These are phyloP conservation scores for Periophthalmus magnuspinnatus DNA, from an alignment of 2,797 vertebrate species.

Conservation along the genomic window DNA sequence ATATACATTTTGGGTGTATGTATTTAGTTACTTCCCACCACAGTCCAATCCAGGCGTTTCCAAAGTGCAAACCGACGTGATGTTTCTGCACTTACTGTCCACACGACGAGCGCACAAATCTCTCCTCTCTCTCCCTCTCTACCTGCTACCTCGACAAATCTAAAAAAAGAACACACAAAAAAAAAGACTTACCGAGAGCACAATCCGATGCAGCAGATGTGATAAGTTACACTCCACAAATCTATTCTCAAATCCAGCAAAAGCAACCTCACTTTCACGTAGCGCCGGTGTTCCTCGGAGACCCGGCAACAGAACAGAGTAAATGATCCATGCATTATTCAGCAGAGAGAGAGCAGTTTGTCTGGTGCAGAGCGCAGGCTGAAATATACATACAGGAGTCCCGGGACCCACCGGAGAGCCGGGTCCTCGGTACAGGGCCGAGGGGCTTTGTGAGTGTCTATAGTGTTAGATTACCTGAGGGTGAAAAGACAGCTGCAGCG, in stretches of 20 bases:
- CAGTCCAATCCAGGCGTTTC: too few relatives aligned
- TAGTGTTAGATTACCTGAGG: not conserved
- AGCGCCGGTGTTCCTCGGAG: not conserved
- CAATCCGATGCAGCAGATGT: constrained; percentile 2
- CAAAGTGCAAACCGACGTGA: not conserved
- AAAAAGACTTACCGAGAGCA: not conserved
- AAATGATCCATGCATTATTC: constrained; percentile 12
- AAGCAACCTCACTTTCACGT: constrained; percentile 2
- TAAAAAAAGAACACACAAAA: not conserved
- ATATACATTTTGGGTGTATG: too few relatives aligned
- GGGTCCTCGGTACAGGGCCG: not conserved
- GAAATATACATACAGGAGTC: constrained; percentile 1
- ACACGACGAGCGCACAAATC: not conserved
- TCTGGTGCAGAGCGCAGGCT: not conserved
- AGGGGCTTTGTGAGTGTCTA: not conserved
- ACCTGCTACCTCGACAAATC: not conserved
- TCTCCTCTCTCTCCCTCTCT: not conserved
- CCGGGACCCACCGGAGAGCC: not conserved
- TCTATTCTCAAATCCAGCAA: constrained; percentile 6
- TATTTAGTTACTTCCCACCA: too few relatives aligned
- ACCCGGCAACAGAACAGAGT: not conserved
- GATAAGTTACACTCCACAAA: constrained; percentile 6
- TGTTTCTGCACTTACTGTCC: not conserved
- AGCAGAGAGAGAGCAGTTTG: not conserved
- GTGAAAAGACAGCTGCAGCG: too few relatives aligned